A percentile compares a stretch with the other conserved stretches of the same genome.
Conservation (phyloP, 2,797 vertebrate species). For the Phalloptychus januarius region DNA sequence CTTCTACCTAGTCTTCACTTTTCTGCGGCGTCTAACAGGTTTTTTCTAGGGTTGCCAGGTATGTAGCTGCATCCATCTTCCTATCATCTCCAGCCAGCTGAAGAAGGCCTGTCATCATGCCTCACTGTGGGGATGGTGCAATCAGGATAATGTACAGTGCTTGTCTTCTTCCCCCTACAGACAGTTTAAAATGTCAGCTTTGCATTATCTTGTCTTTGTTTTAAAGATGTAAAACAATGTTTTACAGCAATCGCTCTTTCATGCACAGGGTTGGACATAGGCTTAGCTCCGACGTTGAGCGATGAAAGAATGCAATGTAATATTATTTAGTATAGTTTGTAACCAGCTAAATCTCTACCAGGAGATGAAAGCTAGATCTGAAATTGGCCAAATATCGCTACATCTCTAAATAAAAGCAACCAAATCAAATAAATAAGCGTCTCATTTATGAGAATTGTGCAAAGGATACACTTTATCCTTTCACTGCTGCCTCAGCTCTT, state of each 20-base stretch:
- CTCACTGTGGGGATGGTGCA: not conserved
- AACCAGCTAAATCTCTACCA: not conserved
- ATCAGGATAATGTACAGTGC: not conserved
- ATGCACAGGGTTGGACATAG: not conserved
- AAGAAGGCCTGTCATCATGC: not conserved
- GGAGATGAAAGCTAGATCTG: not conserved
- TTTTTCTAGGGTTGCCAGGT: not conserved
- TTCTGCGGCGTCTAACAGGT: not conserved
- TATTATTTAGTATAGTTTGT: not conserved
- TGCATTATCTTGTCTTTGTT: not conserved
- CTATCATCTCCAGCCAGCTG: not conserved
- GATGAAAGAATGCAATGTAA: not conserved
- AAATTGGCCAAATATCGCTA: not conserved
- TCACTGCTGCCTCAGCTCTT: constrained; percentile 46
- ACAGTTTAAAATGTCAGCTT: constrained; percentile 1
- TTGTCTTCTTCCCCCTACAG: not conserved
- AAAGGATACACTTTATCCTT: constrained; percentile 52
- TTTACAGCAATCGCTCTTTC: not conserved
- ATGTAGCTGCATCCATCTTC: not conserved
- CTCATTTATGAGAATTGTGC: constrained; percentile 14
- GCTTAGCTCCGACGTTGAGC: not conserved
- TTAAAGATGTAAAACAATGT: not conserved
- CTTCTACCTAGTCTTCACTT: not conserved
- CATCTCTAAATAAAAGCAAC: not conserved
- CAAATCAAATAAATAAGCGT: constrained; percentile 11